Conservation (phyloP, 2,797 vertebrate species). For the Phaenicophaeus curvirostris region DNA sequence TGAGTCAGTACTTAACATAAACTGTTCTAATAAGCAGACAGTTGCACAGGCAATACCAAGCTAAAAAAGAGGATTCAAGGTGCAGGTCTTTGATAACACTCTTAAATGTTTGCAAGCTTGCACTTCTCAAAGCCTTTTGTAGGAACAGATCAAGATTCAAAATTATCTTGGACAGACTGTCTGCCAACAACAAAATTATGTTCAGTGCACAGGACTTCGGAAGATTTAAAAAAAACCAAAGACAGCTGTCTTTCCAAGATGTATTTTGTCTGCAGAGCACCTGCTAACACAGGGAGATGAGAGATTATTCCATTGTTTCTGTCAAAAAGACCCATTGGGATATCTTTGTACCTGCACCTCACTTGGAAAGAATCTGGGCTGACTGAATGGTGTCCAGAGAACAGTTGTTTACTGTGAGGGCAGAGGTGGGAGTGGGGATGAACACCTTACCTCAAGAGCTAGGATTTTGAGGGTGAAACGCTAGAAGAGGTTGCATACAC, state of each 20-base stretch:
- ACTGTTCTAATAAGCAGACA: neutral
- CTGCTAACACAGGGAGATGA: neutral
- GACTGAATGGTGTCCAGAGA: neutral
- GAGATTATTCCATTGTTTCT: slow-evolving; percentile 15
- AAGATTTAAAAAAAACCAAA: neutral
- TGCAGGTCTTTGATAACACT: neutral
- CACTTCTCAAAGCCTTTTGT: neutral
- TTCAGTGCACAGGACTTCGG: neutral
- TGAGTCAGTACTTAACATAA: neutral
- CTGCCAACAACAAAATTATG: neutral
- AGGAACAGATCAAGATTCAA: neutral
- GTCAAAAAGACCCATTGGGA: neutral
- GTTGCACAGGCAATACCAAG: neutral
- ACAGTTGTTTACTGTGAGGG: neutral
- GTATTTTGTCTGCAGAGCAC: neutral
- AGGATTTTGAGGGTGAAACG: neutral
- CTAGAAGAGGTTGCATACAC: neutral
- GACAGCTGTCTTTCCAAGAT: neutral
- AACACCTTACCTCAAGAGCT: slow-evolving; percentile 24
- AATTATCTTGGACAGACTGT: neutral
- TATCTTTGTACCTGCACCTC: slow-evolving; percentile 14
- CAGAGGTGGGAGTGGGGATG: neutral
- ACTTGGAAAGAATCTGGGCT: slow-evolving; percentile 19
- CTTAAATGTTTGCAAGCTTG: neutral
- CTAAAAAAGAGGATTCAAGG: neutral